A percentile compares a stretch with the other conserved stretches of the same genome.
phyloP scores from a whole-genome alignment of 23 tunicate species.

The Botrylloides violaceus region DNA sequence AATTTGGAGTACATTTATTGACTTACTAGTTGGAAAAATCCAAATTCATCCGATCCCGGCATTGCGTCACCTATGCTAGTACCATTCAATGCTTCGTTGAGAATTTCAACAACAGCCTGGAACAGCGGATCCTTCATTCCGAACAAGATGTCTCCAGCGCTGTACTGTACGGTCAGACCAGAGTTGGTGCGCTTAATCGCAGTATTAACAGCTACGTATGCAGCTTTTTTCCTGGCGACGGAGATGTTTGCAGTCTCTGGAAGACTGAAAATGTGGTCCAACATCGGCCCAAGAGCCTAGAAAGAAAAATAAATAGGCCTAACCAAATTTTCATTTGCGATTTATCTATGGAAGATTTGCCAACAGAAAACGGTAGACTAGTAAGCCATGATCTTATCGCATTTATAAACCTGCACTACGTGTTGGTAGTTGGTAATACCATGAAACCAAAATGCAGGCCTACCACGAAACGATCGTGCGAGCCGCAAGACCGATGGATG shows the following conservation, averaged over 20 bases:
- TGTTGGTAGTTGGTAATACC: too few species aligned
- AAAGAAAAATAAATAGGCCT: not conserved
- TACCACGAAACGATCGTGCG: too few species aligned
- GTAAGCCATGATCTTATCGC: too few species aligned
- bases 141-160: conserved; percentile 42
- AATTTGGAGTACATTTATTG: too few species aligned
- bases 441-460: too few species aligned
- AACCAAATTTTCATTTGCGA: too few species aligned
- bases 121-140: conserved; percentile 50
- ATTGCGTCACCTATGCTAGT: conserved; percentile 5
- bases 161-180: conserved; percentile 21
- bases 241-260: conserved; percentile 12
- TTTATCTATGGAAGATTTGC: too few species aligned
- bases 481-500: too few species aligned
- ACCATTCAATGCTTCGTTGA: not conserved
- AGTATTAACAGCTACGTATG: conserved; percentile 25
- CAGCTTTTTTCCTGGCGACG: not conserved
- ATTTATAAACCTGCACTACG: too few species aligned
- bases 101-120: conserved; percentile 23
- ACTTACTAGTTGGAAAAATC: conserved; percentile 43
- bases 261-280: not conserved
- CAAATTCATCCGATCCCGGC: conserved; percentile 25
- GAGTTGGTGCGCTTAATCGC: conserved; percentile 32
- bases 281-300: conserved; percentile 9
- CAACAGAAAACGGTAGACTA: too few species aligned